These are phyloP conservation scores for Spialia ferax DNA, from an alignment of 2,888 invertebrate species.

Conservation along the genomic window DNA sequence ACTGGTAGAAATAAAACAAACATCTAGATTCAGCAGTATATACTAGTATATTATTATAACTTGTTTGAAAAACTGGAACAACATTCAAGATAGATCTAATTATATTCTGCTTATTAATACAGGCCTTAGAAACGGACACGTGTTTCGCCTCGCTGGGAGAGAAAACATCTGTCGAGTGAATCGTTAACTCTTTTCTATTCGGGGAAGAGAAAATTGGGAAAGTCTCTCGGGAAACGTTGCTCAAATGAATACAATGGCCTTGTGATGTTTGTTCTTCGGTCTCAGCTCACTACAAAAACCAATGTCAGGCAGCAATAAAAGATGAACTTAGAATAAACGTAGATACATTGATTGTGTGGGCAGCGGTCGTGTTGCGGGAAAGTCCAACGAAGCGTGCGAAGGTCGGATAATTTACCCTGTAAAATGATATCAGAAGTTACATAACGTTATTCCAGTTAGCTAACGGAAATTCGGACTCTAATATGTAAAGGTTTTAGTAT, in stretches of 20 bases:
- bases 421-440: constrained; percentile 72
- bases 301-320: constrained; percentile 29
- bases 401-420: constrained; percentile 77
- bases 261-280: constrained; percentile 25
- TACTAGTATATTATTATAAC: too few species aligned
- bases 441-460: constrained; percentile 65
- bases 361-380: constrained; percentile 58
- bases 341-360: constrained; percentile 47
- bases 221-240: constrained; percentile 31
- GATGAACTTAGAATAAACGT: constrained; percentile 31
- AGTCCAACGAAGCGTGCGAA: constrained; percentile 73
- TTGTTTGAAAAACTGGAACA: too few species aligned
- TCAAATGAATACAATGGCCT: constrained; percentile 38
- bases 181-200: constrained; percentile 38
- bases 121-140: constrained; percentile 37
- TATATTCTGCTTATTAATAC: too few species aligned
- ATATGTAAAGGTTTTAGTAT: constrained; percentile 48
- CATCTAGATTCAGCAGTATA: too few species aligned
- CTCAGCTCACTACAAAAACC: constrained; percentile 26
- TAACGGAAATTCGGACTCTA: constrained; percentile 61
- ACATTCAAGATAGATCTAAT: too few species aligned
- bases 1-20: too few species aligned
- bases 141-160: constrained; percentile 39
- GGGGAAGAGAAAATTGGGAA: constrained; percentile 40
- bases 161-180: constrained; percentile 38